Evolutionary conservation across 2,113 vertebrate species (phyloP), one percentile per base, ranked within the genome.

Genomic region (Ailurus styani): DNA sequence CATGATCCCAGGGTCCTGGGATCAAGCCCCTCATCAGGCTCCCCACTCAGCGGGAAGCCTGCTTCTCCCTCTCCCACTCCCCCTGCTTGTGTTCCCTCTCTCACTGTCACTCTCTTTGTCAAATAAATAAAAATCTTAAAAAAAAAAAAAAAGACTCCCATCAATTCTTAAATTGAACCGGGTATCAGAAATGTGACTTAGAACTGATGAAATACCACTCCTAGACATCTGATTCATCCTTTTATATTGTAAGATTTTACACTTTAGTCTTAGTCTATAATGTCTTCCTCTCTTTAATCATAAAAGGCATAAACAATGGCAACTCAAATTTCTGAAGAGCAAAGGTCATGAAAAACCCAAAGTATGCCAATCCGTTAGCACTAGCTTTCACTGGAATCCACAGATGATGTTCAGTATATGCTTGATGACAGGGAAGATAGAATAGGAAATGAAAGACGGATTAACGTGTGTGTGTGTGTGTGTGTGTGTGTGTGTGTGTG

Each of bases 301-400:
- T 55, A 47, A 87, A 81, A 84, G 6, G 2, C 14, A 84, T 52
- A 78, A 25, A 81, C 79, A 62, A 50, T 77, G 23, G 23, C 64
- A 95, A 42, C 40, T 94, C 37, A 75, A 85, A 90, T 79, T 93
- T 95, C 57, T 68, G 8, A 91, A 88, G 40, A 96, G 83, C 54
- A 73, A 85, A 83, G 17, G 75, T 79, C 29, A 31, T 13, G 3
- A 89, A 86, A 60, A 86, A 87, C 8, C 17, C 7, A 50, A 89
- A 79, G 27, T 5, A 40, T 47, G 12, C 52, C 77, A 77, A 42
- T 45, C 89, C 18, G 3, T 87, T 68, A 57, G 23, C 57, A 52
- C 54, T 60, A 31, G 10, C 3, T 81, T 66, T 90, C 55, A 34
- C 7, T 70, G 14, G 52, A 87, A 68, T 82, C 27, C 73, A 68